Evolutionary conservation across 2,888 invertebrate genomes (phyloP), one percentile per base, ranked within the genome.

Genomic region (Colletes collaris): DNA sequence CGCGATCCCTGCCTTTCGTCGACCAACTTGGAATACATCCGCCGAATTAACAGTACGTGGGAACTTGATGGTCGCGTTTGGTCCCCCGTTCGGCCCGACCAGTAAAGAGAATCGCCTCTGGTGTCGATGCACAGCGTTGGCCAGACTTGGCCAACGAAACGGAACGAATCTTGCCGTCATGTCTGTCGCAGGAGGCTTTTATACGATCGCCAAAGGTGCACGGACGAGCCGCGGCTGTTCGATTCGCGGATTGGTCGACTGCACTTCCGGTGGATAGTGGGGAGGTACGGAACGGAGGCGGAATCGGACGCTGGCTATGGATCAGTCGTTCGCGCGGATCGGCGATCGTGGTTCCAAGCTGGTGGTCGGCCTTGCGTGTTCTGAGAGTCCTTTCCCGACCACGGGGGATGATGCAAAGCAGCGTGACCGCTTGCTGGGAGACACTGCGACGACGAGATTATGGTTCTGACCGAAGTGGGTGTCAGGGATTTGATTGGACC

Each of bases 181-280:
- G 46, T 79, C 58, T 44, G 8, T 4, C 3, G 56, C 19, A 50
- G 44, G 50, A 13, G 27, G 67, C 79, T 79, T 86, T 86, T 86
- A 86, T 86, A 86, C 66, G 72, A 79, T 74, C 63, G 56, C 0
- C 35, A 40, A 50, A 59, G 40, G 49, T 67, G 27, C 27, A 16
- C 3, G 50, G 50, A 40, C 64, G 70, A 77, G 68, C 63, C 85
- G 68, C 73, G 67, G 27, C 13, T 37, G 65, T 62, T 55, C 53
- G 16, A 6, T 35, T 19, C 46, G 37, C 40, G n/a, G 74, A 85
- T 85, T 85, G 85, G 79, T 44, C 64, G 76, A 62, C 58, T 35
- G 58, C n/a, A 81, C 79, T 81, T 83, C 78, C 83, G 77, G 63
- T 66, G 62, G n/a, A 52, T 44, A 68, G 81, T 63, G 86, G 79